These are phyloP conservation scores for Venusia cambrica DNA, from an alignment of 2,888 invertebrate genomes.

Conservation along the genomic window DNA sequence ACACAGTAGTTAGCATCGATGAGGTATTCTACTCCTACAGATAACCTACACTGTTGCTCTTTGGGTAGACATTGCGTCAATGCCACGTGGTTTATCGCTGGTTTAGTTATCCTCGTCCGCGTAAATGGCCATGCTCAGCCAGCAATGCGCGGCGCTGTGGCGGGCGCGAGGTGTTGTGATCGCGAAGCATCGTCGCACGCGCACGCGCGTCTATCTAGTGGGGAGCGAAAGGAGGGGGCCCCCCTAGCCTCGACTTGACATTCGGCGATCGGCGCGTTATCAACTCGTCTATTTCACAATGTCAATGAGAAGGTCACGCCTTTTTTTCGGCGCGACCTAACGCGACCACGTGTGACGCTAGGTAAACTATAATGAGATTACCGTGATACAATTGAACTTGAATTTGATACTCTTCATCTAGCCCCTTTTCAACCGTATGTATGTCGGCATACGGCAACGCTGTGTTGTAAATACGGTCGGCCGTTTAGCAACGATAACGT, in stretches of 20 bases:
- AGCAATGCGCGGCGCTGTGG: constrained; percentile 50
- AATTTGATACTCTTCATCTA: constrained; percentile 8
- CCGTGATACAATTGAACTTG: constrained; percentile 27
- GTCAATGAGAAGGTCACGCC: constrained; percentile 80
- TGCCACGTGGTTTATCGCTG: constrained; percentile 26
- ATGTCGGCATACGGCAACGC: constrained; percentile 59
- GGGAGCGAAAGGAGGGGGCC: constrained; percentile 56
- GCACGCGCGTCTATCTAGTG: constrained; percentile 48
- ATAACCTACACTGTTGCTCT: constrained; percentile 23
- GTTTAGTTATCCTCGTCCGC: constrained; percentile 29
- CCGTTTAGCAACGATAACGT: constrained; percentile 80
- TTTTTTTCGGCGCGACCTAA: constrained; percentile 65
- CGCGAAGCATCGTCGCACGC: constrained; percentile 38
- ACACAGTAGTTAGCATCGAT: constrained; percentile 40
- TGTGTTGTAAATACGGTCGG: constrained; percentile 76
- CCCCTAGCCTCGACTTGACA: constrained; percentile 75
- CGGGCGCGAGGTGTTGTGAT: constrained; percentile 35
- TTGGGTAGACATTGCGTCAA: constrained; percentile 18
- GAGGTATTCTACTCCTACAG: constrained; percentile 25
- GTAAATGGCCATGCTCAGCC: constrained; percentile 34
- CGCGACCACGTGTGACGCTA: constrained; percentile 55
- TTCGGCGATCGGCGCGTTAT: constrained; percentile 76
- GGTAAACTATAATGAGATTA: constrained; percentile 26
- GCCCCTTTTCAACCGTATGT: constrained; percentile 41
- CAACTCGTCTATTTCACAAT: constrained; percentile 80